phyloP scores from a whole-genome alignment of 2,113 vertebrate species.

The Salvator merianae region DNA sequence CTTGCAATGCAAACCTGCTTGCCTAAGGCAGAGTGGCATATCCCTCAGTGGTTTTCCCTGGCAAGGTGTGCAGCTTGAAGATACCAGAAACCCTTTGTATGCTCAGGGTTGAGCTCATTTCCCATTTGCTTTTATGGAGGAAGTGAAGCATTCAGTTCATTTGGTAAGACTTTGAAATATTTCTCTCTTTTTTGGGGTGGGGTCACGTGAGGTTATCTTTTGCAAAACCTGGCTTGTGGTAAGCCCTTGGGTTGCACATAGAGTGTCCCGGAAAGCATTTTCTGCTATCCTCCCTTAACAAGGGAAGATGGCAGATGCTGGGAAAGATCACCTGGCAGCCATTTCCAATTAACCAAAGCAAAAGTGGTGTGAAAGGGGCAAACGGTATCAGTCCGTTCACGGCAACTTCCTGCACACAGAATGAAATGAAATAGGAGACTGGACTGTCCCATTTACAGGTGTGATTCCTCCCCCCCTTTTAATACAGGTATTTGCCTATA shows the following conservation, averaged over 20 bases:
- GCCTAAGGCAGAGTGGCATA: neutral
- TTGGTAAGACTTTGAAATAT: conserved; percentile 37
- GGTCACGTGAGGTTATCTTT: neutral
- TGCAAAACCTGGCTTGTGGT: neutral
- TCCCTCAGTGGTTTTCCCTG: neutral
- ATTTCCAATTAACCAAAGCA: neutral
- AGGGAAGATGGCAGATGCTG: neutral
- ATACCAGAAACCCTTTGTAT: conserved; percentile 18
- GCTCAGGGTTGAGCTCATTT: neutral
- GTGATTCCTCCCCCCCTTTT: no score
- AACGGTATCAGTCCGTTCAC: neutral
- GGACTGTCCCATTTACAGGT: neutral
- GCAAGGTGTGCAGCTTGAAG: neutral
- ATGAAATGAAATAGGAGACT: no score
- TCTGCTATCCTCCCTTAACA: neutral
- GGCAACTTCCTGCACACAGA: neutral
- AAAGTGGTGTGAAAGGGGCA: neutral
- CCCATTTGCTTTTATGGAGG: conserved; percentile 38
- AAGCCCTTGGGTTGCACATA: no score
- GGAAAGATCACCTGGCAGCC: neutral
- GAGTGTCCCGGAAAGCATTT: neutral
- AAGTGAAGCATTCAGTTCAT: conserved; percentile 57
- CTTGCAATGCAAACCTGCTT: neutral
- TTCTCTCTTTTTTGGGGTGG: neutral
- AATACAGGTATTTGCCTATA: no score